These are phyloP conservation scores for Chrysoperla carnea DNA, from an alignment of 1,140 invertebrate species.

Conservation along the genomic window DNA sequence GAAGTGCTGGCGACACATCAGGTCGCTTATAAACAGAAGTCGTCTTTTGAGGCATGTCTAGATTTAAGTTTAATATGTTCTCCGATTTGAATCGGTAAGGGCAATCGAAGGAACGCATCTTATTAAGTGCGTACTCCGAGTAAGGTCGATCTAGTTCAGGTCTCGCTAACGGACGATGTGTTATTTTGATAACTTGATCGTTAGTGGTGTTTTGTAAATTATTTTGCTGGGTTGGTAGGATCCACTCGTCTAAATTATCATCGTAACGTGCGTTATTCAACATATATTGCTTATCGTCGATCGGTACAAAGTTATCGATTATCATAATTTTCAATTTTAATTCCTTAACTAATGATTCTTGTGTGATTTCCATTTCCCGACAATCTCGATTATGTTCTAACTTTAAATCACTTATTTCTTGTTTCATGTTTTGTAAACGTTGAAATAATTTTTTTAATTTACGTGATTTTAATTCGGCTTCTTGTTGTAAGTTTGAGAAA, in stretches of 20 bases:
- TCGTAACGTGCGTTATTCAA: slow-evolving; percentile 55
- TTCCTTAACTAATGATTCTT: slow-evolving; percentile 57
- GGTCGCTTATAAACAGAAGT: neutral
- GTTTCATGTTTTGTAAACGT: slow-evolving; percentile 23
- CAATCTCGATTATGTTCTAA: slow-evolving; percentile 63
- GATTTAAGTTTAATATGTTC: neutral
- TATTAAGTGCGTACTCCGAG: too few species aligned
- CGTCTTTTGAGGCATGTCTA: neutral
- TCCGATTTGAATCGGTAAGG: neutral
- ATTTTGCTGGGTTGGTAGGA: neutral
- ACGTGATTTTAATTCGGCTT: slow-evolving; percentile 77
- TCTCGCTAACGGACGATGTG: neutral
- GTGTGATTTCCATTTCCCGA: slow-evolving; percentile 61
- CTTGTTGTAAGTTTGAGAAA: slow-evolving; percentile 66
- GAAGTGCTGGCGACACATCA: neutral
- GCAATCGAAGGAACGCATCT: too few species aligned
- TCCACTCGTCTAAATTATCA: slow-evolving; percentile 73
- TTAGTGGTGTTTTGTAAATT: neutral
- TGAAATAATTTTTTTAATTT: slow-evolving; percentile 52
- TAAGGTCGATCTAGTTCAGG: too few species aligned
- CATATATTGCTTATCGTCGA: slow-evolving; percentile 65
- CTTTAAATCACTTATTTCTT: slow-evolving; percentile 58
- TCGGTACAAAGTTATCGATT: slow-evolving; percentile 89
- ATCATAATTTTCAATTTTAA: slow-evolving; percentile 62
- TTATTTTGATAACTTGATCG: neutral